phyloP scores from a whole-genome alignment of 2,113 vertebrate species.

The Mesitornis unicolor region DNA sequence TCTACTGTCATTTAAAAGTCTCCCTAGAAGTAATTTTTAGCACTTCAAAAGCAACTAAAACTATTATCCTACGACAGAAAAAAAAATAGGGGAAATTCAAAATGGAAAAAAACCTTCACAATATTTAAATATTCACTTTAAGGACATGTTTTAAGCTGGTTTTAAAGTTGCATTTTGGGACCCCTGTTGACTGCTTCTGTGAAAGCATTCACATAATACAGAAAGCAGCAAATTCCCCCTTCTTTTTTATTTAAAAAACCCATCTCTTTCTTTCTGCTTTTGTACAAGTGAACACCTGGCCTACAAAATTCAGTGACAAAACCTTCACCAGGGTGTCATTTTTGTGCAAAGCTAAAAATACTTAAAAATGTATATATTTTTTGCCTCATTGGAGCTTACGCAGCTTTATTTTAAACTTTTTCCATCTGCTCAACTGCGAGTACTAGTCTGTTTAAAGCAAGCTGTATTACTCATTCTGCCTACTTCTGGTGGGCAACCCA shows the following conservation, averaged over 20 bases:
- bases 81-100: background rate
- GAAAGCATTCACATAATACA: background rate
- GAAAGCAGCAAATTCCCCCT: background rate
- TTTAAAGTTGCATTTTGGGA: slow-evolving; percentile 1
- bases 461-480: slow-evolving; percentile 24
- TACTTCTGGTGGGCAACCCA: slow-evolving; percentile 6
- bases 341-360: slow-evolving; percentile 43
- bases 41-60: background rate
- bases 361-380: slow-evolving; percentile 22
- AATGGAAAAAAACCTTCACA: background rate
- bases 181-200: slow-evolving; percentile 3
- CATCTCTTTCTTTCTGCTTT: background rate
- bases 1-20: background rate
- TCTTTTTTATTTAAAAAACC: background rate
- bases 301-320: slow-evolving; percentile 54
- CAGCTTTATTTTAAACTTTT: slow-evolving; percentile 61
- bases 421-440: slow-evolving; percentile 58
- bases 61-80: background rate
- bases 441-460: slow-evolving; percentile 49
- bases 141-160: background rate
- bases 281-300: slow-evolving; percentile 51
- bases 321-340: slow-evolving; percentile 39
- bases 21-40: background rate
- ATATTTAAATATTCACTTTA: background rate
- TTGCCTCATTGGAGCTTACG: slow-evolving; percentile 50